These are phyloP conservation scores for Thunnus maccoyii DNA, from an alignment of 2,113 vertebrate species.

Conservation along the genomic window DNA sequence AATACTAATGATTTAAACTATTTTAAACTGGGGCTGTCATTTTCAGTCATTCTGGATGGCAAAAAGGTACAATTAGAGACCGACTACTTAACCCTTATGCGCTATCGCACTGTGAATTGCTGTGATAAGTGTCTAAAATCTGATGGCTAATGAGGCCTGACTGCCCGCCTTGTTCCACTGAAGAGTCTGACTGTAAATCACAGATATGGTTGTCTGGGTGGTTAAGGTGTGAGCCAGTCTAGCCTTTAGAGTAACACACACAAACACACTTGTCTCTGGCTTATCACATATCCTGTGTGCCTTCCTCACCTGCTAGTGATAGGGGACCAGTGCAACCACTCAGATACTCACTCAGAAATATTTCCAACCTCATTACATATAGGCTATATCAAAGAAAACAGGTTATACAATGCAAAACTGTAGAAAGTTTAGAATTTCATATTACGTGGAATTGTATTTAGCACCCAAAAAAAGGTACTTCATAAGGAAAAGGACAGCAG, in stretches of 20 bases:
- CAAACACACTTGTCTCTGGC: slow-evolving; percentile 8
- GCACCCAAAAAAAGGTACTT: no score
- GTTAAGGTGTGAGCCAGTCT: slow-evolving; percentile 53
- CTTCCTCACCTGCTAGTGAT: slow-evolving; percentile 34
- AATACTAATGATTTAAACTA: not conserved
- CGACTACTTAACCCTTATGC: slow-evolving; percentile 24
- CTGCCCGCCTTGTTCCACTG: slow-evolving; percentile 43
- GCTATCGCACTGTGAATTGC: slow-evolving; percentile 32
- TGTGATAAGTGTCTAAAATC: slow-evolving; percentile 57
- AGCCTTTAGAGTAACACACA: slow-evolving; percentile 22
- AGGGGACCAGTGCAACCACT: slow-evolving; percentile 17
- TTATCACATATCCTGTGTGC: slow-evolving; percentile 57
- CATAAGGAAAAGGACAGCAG: no score
- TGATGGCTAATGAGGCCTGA: slow-evolving; percentile 63
- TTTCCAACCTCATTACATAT: slow-evolving; percentile 11
- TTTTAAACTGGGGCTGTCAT: not conserved
- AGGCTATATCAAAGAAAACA: not conserved
- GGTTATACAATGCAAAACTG: not conserved
- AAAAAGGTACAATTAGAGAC: slow-evolving; percentile 18
- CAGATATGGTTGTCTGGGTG: slow-evolving; percentile 65
- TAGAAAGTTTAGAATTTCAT: not conserved
- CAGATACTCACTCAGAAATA: slow-evolving; percentile 3
- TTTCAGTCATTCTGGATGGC: not conserved
- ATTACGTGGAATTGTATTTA: not conserved
- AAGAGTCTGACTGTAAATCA: slow-evolving; percentile 60